Percentiles rank a stretch among this genome's conserved stretches.
These are phyloP conservation scores for Epizoanthus ramosus DNA, from an alignment of 92 coral and sea anemone genomes.

Conservation along the genomic window DNA sequence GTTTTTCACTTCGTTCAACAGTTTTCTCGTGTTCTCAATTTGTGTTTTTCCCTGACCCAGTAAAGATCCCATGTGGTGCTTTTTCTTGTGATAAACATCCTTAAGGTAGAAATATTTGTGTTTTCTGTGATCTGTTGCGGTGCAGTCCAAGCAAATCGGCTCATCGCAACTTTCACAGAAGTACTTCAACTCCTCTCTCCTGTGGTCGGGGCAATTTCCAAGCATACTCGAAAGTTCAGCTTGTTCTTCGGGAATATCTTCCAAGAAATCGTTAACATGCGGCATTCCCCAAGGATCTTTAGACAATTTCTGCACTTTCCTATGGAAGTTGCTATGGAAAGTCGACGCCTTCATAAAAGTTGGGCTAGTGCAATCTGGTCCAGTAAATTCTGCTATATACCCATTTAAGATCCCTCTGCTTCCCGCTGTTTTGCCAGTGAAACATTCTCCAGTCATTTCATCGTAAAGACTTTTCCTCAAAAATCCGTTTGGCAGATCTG, in stretches of 20 bases:
- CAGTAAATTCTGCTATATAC: conserved; percentile 76
- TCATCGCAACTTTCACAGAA: conserved; percentile 97
- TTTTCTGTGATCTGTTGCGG: conserved; percentile 79
- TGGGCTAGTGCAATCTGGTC: conserved; percentile 61
- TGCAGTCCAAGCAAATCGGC: conserved; percentile 90
- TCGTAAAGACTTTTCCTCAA: conserved; percentile 71
- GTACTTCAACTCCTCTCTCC: conserved; percentile 74
- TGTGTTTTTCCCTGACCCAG: conserved; percentile 83
- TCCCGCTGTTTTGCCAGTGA: conserved; percentile 57
- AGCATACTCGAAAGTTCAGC: conserved; percentile 76
- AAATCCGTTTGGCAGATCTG: conserved; percentile 73
- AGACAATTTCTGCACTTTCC: conserved; percentile 68
- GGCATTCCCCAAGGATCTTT: conserved; percentile 69
- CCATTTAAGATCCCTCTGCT: conserved; percentile 71
- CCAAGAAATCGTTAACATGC: conserved; percentile 71
- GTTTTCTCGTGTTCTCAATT: conserved; percentile 80
- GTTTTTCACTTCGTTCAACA: conserved; percentile 78
- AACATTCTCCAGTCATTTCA: conserved; percentile 59
- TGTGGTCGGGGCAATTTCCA: conserved; percentile 85
- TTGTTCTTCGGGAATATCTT: conserved; percentile 91
- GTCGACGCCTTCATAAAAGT: conserved; percentile 66
- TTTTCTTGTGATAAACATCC: conserved; percentile 90
- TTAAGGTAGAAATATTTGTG: conserved; percentile 85
- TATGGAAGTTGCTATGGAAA: conserved; percentile 48
- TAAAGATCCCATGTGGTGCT: conserved; percentile 83